Percentiles rank a stretch among this genome's conserved stretches.
Evolutionary conservation across 2,888 invertebrate genomes (phyloP).

Genomic region (Esperia sulphurella): DNA sequence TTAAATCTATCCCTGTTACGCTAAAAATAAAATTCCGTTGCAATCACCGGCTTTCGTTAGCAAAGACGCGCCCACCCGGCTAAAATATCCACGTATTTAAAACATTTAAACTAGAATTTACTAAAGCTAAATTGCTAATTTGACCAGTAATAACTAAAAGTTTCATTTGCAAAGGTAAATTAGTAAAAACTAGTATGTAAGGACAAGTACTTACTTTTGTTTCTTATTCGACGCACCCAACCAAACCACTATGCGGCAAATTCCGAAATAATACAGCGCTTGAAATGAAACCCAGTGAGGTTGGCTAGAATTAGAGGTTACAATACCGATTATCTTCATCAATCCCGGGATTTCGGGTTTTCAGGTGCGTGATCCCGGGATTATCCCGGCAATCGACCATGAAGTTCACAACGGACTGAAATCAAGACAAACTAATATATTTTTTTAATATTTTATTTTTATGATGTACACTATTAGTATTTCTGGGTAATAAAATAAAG

Average conservation of each 20-base stretch:
- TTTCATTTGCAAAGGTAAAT: not conserved
- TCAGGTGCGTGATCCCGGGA: too few species aligned
- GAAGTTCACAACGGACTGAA: too few species aligned
- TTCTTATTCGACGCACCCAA: slow-evolving; percentile 60
- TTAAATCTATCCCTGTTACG: slow-evolving; percentile 28
- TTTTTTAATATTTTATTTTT: too few species aligned
- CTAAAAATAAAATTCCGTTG: slow-evolving; percentile 57
- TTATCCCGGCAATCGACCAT: too few species aligned
- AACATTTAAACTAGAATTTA: not conserved
- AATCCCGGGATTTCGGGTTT: too few species aligned
- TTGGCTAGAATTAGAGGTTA: too few species aligned
- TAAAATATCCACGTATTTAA: slow-evolving; percentile 4
- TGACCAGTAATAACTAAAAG: not conserved
- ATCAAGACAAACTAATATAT: too few species aligned
- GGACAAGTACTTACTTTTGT: slow-evolving; percentile 56
- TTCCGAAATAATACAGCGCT: slow-evolving; percentile 61
- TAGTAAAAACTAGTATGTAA: not conserved
- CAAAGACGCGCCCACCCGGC: slow-evolving; percentile 18
- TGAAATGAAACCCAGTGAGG: slow-evolving; percentile 36
- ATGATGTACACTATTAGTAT: too few species aligned
- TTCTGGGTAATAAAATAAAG: too few species aligned
- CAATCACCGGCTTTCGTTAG: slow-evolving; percentile 50
- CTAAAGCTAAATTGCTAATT: not conserved
- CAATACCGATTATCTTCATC: too few species aligned
- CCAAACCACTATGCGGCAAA: slow-evolving; percentile 43